These are phyloP conservation scores for Aphelenchoides avenae DNA, from an alignment of 1,140 invertebrate genomes.

Conservation along the genomic window DNA sequence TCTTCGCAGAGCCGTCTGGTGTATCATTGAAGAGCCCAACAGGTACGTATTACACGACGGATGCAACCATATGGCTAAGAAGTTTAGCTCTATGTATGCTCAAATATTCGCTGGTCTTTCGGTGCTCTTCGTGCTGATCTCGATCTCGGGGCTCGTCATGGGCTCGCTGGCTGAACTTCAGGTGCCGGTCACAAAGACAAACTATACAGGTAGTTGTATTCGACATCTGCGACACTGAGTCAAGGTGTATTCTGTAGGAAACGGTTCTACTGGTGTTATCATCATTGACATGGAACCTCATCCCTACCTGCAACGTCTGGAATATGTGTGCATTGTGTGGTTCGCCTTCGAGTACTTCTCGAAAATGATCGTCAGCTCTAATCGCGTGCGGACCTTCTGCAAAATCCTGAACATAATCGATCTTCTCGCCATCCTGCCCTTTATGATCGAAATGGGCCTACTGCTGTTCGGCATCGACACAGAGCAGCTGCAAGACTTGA, in stretches of 20 bases:
- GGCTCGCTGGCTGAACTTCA: slow-evolving; percentile 48
- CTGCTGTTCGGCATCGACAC: slow-evolving; percentile 61
- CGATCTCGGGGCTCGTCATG: slow-evolving; percentile 45
- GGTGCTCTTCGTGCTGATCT: slow-evolving; percentile 46
- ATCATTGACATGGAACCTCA: slow-evolving; percentile 51
- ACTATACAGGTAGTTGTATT: background rate
- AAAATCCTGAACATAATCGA: slow-evolving; percentile 51
- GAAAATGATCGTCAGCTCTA: slow-evolving; percentile 47
- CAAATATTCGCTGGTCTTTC: slow-evolving; percentile 46
- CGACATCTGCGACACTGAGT: no score
- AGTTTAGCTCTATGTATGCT: slow-evolving; percentile 42
- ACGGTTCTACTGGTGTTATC: no score
- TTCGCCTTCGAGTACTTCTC: slow-evolving; percentile 47
- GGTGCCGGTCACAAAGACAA: slow-evolving; percentile 8
- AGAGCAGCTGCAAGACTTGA: slow-evolving; percentile 62
- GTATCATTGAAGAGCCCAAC: slow-evolving; percentile 44
- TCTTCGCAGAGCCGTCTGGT: slow-evolving; percentile 38
- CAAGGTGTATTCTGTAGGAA: no score
- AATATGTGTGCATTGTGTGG: slow-evolving; percentile 53
- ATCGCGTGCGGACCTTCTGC: slow-evolving; percentile 35
- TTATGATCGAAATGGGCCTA: slow-evolving; percentile 60
- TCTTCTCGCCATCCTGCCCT: slow-evolving; percentile 49
- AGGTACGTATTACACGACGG: no score
- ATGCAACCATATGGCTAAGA: no score
- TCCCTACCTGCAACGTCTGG: slow-evolving; percentile 35